These are phyloP conservation scores for Chloroceryle aenea DNA, from an alignment of 2,113 vertebrate genomes.

Conservation along the genomic window DNA sequence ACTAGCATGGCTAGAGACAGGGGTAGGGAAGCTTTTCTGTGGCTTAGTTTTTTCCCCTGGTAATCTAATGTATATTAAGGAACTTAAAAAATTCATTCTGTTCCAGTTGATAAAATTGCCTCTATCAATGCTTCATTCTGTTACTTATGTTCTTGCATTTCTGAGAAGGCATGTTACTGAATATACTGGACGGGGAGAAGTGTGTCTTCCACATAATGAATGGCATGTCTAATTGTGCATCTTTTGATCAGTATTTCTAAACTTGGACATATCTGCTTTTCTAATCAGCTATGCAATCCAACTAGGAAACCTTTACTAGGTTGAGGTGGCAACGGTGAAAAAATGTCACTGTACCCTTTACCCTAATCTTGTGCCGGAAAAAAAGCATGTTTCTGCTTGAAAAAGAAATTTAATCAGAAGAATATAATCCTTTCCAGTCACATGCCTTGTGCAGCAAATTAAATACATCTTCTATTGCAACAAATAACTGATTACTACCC, in stretches of 20 bases:
- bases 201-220: background rate
- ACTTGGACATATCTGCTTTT: background rate
- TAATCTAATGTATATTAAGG: background rate
- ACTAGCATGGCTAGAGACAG: fast-evolving
- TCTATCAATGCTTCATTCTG: background rate
- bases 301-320: background rate
- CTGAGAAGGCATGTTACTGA: background rate
- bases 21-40: fast-evolving
- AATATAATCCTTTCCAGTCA: background rate
- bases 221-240: background rate
- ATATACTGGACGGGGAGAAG: background rate
- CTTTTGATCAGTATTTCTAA: background rate
- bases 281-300: background rate
- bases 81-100: no score
- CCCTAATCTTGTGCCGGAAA: background rate
- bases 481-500: background rate
- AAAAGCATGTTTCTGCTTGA: background rate
- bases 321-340: background rate
- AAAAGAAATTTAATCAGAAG: background rate
- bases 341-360: background rate
- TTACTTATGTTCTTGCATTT: background rate
- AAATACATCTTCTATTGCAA: background rate
- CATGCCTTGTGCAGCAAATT: background rate
- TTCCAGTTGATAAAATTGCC: background rate
- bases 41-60: background rate